These are phyloP conservation scores for Muraenolepis orangiensis DNA, from an alignment of 2,797 vertebrate genomes.

Conservation along the genomic window DNA sequence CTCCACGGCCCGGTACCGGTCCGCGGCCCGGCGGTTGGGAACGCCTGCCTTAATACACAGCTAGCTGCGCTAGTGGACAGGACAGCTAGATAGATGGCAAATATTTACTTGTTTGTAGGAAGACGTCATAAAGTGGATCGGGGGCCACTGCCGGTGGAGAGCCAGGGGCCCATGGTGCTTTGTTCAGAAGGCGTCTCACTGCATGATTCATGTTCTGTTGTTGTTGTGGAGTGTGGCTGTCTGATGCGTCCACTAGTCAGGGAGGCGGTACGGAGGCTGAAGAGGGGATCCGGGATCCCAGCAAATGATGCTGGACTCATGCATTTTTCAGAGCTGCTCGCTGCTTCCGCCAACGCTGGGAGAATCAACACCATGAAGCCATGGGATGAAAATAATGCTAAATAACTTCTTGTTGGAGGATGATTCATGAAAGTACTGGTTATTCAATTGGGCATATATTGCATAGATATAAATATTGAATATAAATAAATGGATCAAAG, in stretches of 20 bases:
- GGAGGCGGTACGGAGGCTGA: neutral
- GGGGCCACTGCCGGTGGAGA: slow-evolving; percentile 32
- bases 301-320: slow-evolving; percentile 63
- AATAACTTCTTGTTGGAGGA: too few species aligned
- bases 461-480: too few species aligned
- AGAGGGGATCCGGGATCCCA: slow-evolving; percentile 52
- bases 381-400: too few species aligned
- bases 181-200: slow-evolving; percentile 33
- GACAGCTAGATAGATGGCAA: slow-evolving; percentile 13
- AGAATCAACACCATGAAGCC: slow-evolving; percentile 12
- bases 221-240: slow-evolving; percentile 43
- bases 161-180: slow-evolving; percentile 26
- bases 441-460: too few species aligned
- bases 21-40: too few species aligned
- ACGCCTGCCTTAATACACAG: too few species aligned
- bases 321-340: slow-evolving; percentile 56
- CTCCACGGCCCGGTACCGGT: too few species aligned
- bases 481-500: too few species aligned
- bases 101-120: slow-evolving; percentile 26
- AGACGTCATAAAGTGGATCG: slow-evolving; percentile 9
- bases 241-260: slow-evolving; percentile 64
- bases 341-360: slow-evolving; percentile 40
- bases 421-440: too few species aligned
- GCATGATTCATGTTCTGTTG: slow-evolving; percentile 62
- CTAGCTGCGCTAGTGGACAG: too few species aligned